Evolutionary conservation across 1,140 invertebrate species (phyloP), one percentile per base, ranked within the genome.

Genomic region (Thaumetopoea pityocampa): DNA sequence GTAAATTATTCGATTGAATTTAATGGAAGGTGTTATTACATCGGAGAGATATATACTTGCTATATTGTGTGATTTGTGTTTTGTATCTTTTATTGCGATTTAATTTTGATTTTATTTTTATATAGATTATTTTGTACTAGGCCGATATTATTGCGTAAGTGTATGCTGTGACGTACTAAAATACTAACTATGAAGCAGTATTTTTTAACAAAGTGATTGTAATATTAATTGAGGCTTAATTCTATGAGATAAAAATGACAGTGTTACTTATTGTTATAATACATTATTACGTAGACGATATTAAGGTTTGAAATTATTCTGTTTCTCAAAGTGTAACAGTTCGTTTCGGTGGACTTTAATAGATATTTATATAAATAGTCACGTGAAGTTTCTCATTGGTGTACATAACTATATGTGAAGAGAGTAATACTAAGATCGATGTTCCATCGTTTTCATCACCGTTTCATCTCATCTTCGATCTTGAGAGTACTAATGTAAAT

Each of bases 1-100:
- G 71, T 77, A 72, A 80, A 78, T 71, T 74, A 72, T 70, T 80
- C 69, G 47, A 76, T 67, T 67, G 65, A 74, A 71, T 77, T 76
- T 74, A 69, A 71, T 66, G 46, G 53, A 60, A 44, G 50, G 63
- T 53, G 60, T 78, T 78, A 70, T 42, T 63, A 70, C 52, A 59
- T 60, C 28, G 34, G 65, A 68, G n/a, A 62, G 48, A 55, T 36
- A 34, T 62, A 51, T 65, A 62, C 46, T 63, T 60, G 45, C 48
- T 63, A 66, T 57, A 54, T 68, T 65, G 67, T 73, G 67, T 63
- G 51, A 56, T 57, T 63, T 69, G 58, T 49, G 56, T 63, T 64
- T 51, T 56, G 49, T 37, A 52, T 62, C 51, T 63, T 68, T 71
- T 45, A 42, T 58, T 51, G 50, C 32, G 46, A 32, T 58, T 43